A percentile compares a stretch with the other conserved stretches of the same genome.
Evolutionary conservation across 2,888 invertebrate genomes (phyloP).

Genomic region (Pterostichus madidus): DNA sequence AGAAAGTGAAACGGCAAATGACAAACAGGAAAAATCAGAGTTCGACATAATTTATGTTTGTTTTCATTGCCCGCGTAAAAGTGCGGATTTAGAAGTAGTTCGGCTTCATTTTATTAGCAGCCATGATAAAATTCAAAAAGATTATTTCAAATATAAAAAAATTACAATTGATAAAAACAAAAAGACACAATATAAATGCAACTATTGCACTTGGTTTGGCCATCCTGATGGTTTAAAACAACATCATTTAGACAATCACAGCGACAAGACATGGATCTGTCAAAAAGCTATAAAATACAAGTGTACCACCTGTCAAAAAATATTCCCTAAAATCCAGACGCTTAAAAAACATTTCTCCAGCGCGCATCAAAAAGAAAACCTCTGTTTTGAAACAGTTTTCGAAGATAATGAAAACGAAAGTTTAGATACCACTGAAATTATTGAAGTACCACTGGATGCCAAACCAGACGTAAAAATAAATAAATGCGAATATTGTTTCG

Average conservation of each 20-base stretch:
- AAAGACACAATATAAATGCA: slow-evolving; percentile 70
- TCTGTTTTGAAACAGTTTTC: slow-evolving; percentile 70
- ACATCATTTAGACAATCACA: slow-evolving; percentile 75
- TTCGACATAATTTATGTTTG: slow-evolving; percentile 68
- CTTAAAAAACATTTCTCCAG: slow-evolving; percentile 71
- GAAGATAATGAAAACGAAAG: slow-evolving; percentile 71
- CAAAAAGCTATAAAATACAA: slow-evolving; percentile 69
- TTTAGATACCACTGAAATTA: slow-evolving; percentile 70
- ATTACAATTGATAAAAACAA: slow-evolving; percentile 36
- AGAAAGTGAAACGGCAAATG: too few relatives aligned
- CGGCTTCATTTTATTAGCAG: slow-evolving; percentile 69
- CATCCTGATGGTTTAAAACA: slow-evolving; percentile 72
- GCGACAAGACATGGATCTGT: slow-evolving; percentile 69
- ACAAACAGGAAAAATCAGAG: slow-evolving; percentile 6
- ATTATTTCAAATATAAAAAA: slow-evolving; percentile 65
- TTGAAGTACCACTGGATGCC: slow-evolving; percentile 68
- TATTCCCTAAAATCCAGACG: slow-evolving; percentile 70
- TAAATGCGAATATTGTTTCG: slow-evolving; percentile 73
- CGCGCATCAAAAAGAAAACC: slow-evolving; percentile 71
- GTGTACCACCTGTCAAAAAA: slow-evolving; percentile 72
- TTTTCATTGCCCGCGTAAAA: slow-evolving; percentile 70
- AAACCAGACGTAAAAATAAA: slow-evolving; percentile 26
- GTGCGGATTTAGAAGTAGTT: slow-evolving; percentile 67
- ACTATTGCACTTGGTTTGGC: slow-evolving; percentile 72
- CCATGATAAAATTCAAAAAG: slow-evolving; percentile 68